These are phyloP conservation scores for Palythoa caribaeorum DNA, from an alignment of 92 coral and sea anemone species.

Conservation along the genomic window DNA sequence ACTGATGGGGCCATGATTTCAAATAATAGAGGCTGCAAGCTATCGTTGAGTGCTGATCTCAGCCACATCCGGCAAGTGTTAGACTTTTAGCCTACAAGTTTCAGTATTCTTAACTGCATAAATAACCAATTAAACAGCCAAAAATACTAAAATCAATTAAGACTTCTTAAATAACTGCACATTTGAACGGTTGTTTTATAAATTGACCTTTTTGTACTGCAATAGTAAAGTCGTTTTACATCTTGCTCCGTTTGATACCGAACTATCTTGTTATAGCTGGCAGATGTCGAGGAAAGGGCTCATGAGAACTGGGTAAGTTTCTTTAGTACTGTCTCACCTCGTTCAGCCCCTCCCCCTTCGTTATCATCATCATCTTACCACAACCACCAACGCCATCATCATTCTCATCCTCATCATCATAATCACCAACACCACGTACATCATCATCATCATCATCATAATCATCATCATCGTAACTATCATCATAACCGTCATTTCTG, in stretches of 20 bases:
- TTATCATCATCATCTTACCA: not conserved
- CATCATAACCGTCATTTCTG: too few relatives aligned
- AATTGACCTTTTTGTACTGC: not conserved
- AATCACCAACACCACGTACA: too few relatives aligned
- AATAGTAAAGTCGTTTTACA: not conserved
- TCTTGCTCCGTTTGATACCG: conserved; percentile 1
- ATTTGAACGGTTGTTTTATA: not conserved
- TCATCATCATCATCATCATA: too few relatives aligned
- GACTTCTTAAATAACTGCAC: not conserved
- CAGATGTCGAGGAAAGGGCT: conserved; percentile 38
- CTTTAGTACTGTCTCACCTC: not conserved
- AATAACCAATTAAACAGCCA: too few relatives aligned
- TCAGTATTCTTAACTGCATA: too few relatives aligned
- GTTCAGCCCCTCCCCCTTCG: not conserved
- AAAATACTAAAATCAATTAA: too few relatives aligned
- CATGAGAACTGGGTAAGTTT: conserved; percentile 46
- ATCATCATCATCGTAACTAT: too few relatives aligned
- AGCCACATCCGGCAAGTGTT: too few relatives aligned
- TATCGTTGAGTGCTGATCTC: not conserved
- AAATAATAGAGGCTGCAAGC: too few relatives aligned
- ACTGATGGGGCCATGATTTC: not conserved
- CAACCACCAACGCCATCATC: not conserved
- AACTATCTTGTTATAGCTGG: conserved; percentile 32
- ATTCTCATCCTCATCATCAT: too few relatives aligned
- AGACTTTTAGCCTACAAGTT: too few relatives aligned